A percentile compares a stretch with the other conserved stretches of the same genome.
Conservation (phyloP, 2,888 invertebrate genomes). For the Xestia ashworthii region DNA sequence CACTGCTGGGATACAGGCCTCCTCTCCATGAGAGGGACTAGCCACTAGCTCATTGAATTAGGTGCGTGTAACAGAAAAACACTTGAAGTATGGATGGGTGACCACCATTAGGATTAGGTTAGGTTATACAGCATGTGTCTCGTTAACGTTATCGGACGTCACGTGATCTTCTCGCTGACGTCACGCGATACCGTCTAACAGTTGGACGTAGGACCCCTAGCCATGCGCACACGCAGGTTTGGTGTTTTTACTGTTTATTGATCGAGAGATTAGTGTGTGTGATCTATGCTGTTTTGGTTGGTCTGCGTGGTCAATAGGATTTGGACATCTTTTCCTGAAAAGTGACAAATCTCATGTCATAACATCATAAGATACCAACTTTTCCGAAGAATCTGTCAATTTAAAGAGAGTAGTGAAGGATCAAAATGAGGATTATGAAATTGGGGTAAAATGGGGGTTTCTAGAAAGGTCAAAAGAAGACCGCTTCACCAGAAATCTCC, state of each 20-base stretch:
- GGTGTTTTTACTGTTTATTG: conserved; percentile 34
- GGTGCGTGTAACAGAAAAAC: not conserved
- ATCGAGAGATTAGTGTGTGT: conserved; percentile 23
- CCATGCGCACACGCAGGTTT: conserved; percentile 44
- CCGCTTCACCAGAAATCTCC: too few species aligned
- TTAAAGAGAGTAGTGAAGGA: too few species aligned
- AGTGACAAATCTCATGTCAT: too few species aligned
- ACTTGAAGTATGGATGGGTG: not conserved
- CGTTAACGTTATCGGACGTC: conserved; percentile 52
- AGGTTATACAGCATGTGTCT: conserved; percentile 27
- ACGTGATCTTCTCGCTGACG: conserved; percentile 39
- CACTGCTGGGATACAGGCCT: too few species aligned
- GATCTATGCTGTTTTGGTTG: conserved; percentile 30
- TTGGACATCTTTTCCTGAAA: not conserved
- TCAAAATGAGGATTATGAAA: too few species aligned
- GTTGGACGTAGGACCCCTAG: conserved; percentile 19
- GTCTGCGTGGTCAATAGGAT: not conserved
- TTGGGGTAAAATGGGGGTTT: too few species aligned
- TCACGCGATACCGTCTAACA: conserved; percentile 40
- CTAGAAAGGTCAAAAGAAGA: too few species aligned
- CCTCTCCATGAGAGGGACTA: too few species aligned
- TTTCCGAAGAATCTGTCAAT: too few species aligned
- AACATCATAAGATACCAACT: too few species aligned
- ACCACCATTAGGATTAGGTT: not conserved
- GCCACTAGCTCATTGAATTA: not conserved